Percentiles rank a stretch among this genome's conserved stretches.
These are phyloP conservation scores for Planiliza haematocheilus DNA, from an alignment of 2,113 vertebrate genomes.

Conservation along the genomic window DNA sequence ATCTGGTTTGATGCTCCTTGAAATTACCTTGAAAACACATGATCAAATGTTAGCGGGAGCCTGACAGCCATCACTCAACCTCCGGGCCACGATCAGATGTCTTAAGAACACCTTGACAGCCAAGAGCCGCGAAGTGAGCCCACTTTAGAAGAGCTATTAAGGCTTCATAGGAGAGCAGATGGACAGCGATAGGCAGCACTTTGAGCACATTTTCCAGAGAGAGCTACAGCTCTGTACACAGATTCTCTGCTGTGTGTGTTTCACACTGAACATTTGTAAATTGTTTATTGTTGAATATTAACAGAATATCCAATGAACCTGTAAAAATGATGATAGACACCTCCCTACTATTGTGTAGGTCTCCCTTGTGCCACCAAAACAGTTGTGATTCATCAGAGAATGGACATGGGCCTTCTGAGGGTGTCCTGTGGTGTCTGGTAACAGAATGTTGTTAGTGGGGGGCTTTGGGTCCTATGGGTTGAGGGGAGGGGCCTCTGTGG, in stretches of 20 bases:
- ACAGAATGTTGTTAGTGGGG: no score
- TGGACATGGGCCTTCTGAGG: no score
- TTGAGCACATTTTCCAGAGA: not conserved
- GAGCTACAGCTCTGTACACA: not conserved
- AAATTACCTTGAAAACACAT: conserved; percentile 24
- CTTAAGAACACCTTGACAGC: not conserved
- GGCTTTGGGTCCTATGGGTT: no score
- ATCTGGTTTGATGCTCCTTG: conserved; percentile 5
- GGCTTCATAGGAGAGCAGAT: not conserved
- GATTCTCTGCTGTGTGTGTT: not conserved
- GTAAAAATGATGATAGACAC: no score
- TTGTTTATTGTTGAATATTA: not conserved
- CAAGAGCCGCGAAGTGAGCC: not conserved
- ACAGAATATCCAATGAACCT: no score
- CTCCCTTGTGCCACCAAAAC: no score
- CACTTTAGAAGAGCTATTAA: not conserved
- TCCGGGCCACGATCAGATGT: not conserved
- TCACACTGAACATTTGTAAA: not conserved
- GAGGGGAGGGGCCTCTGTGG: no score
- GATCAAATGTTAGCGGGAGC: conserved; percentile 4
- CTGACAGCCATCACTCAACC: conserved; percentile 26
- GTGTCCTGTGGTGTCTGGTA: no score
- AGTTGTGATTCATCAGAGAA: no score
- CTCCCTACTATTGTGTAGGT: no score
- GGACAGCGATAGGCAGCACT: not conserved